phyloP scores from a whole-genome alignment of 2,113 vertebrate genomes.

The Lampris megalopsis region DNA sequence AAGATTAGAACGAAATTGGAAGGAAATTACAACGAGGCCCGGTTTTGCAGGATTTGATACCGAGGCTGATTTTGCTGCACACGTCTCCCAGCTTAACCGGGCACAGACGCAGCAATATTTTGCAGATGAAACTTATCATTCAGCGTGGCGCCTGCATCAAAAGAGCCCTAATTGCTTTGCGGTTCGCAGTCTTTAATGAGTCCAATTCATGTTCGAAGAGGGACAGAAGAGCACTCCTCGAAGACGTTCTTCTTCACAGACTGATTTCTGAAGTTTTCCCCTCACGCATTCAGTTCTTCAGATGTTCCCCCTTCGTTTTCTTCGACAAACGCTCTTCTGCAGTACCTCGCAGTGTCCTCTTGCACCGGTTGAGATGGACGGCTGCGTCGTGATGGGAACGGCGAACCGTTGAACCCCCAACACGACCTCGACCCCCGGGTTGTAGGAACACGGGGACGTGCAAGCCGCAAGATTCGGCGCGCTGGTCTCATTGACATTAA shows the following conservation, averaged over 20 bases:
- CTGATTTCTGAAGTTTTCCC: background rate
- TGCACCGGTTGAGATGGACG: background rate
- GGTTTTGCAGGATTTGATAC: conserved; percentile 28
- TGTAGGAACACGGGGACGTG: background rate
- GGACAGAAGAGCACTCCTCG: conserved; percentile 28
- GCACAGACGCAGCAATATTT: conserved; percentile 40
- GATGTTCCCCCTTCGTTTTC: background rate
- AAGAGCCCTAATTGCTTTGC: conserved; percentile 63
- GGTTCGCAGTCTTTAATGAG: conserved; percentile 30
- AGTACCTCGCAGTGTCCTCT: background rate
- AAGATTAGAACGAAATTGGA: conserved; percentile 6
- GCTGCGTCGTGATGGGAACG: background rate
- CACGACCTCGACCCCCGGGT: background rate
- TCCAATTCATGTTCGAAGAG: conserved; percentile 39
- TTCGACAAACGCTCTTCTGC: background rate
- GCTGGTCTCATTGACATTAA: conserved; percentile 15
- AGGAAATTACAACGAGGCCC: conserved; percentile 3
- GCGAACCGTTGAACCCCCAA: background rate
- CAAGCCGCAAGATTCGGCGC: background rate
- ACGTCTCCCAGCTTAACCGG: conserved; percentile 27
- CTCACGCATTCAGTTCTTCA: background rate
- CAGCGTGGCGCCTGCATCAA: conserved; percentile 56
- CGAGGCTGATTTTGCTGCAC: background rate
- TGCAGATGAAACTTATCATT: conserved; percentile 55
- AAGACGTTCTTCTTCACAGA: conserved; percentile 21